Evolutionary conservation across 2,113 vertebrate species (phyloP), one percentile per base, ranked within the genome.

Genomic region (Sterrhoptilus dennistouni): DNA sequence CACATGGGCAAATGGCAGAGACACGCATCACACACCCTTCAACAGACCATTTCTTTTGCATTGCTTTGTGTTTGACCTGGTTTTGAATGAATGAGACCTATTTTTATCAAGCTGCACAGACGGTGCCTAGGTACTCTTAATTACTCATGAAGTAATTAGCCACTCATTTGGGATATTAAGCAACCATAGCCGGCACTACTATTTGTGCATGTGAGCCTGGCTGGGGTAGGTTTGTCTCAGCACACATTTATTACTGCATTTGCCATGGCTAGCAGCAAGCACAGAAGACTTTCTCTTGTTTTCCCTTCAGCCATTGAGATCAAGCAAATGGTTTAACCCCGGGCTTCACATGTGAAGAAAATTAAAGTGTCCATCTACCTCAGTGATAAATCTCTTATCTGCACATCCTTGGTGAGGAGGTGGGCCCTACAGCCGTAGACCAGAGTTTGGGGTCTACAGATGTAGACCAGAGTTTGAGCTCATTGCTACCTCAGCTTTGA

Each of bases 101-200:
- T 88, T 95, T 97, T 92, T 88, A 88, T 71, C 24, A 63, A 35
- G 45, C 49, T 57, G 49, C 59, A 76, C 35, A 79, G 36, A 83
- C 10, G 22, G 24, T 63, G 52, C 38, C 59, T 77, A 35, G 20
- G 60, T 66, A 69, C 33, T 52, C 31, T 35, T 75, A 94, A 95
- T 83, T 74, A 91, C 72, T 95, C 75, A 75, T 86, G 79, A 86
- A 92, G 44, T 75, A 90, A 94, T 97, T 96, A 96, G 82, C 47
- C 64, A 70, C 42, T 83, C 47, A 60, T 92, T 93, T 80, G 82
- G 47, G 52, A 52, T 75, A 49, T 95, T 86, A 91, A 88, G 70
- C 85, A 96, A 95, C 59, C 78, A n/a, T 53, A 95, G 52, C 63
- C 54, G 54, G 47, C 42, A 16, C 82, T 88, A 59, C 54, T 80